Evolutionary conservation across 2,113 vertebrate species (phyloP), one percentile per base, ranked within the genome.

Genomic region (Halichoerus grypus): DNA sequence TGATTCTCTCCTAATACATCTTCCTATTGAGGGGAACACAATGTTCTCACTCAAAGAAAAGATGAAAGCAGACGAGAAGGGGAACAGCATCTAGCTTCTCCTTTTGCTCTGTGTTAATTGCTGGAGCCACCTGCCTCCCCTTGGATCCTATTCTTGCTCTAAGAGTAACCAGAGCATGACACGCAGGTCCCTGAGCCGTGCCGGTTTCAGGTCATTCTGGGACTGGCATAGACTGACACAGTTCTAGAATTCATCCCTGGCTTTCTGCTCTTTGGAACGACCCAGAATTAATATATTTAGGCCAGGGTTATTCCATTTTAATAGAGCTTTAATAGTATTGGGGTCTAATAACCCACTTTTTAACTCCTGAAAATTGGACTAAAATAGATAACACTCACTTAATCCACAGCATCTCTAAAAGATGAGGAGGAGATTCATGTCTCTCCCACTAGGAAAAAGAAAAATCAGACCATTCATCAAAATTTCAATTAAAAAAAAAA

Each of bases 41-140:
- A n/a, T 3, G 0, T 24, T 46, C 46, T 16, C 39, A 61, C 72
- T 57, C 82, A 63, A 42, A 91, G 36, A 49, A 28, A 59, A 74
- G 14, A 7, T 9, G 26, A 19, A 72, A 24, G 15, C 2, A 13
- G 18, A 83, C 3, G 36, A 33, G 24, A 76, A 95, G 14, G 33
- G 33, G 8, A 8, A 16, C 3, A 1, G 36, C 22, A 10, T 14
- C 4, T 5, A 9, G 7, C 13, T 1, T 12, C 31, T 33, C 3
- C 6, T n/a, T 61, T 8, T 39, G 49, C 24, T 71, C 53, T 8
- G 1, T 1, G 8, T 7, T 7, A 0, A 7, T 15, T 11, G 2
- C 2, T 7, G 49, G 19, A 31, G 12, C 7, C 46, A 11, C 24
- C 0, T 1, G 31, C 3, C 26, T 53, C 31, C 8, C 5, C 0